Conservation (phyloP, 2,113 vertebrate genomes). For the Protobothrops flavoviridis region DNA sequence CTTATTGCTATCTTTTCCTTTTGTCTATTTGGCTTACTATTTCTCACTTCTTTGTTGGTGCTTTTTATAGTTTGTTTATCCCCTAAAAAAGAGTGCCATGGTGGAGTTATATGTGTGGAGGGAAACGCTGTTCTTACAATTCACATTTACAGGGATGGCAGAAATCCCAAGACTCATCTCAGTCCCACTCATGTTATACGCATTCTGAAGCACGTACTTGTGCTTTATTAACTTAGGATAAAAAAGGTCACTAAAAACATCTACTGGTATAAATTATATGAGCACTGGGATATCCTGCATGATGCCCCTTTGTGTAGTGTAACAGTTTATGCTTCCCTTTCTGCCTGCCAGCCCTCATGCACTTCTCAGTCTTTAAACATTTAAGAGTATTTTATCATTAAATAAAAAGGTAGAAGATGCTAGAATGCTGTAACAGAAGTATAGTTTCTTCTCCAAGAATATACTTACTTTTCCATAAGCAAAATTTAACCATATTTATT, state of each 20-base stretch:
- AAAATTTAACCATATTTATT: neutral
- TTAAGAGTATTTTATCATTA: neutral
- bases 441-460: neutral
- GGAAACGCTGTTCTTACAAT: neutral
- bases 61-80: neutral
- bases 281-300: neutral
- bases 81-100: neutral
- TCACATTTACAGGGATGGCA: neutral
- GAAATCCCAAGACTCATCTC: neutral
- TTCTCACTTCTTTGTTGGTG: neutral
- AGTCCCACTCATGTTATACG: neutral
- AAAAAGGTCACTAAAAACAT: neutral
- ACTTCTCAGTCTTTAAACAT: neutral
- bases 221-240: neutral
- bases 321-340: neutral
- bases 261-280: neutral
- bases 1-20: neutral
- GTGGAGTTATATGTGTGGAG: neutral
- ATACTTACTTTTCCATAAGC: neutral
- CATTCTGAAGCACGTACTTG: neutral
- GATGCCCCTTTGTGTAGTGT: neutral
- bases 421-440: neutral
- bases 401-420: neutral
- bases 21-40: neutral
- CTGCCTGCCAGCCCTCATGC: neutral